Percentiles rank a stretch among this genome's conserved stretches.
Evolutionary conservation across 2,797 vertebrate species (phyloP).

Genomic region (Antrozous pallidus): DNA sequence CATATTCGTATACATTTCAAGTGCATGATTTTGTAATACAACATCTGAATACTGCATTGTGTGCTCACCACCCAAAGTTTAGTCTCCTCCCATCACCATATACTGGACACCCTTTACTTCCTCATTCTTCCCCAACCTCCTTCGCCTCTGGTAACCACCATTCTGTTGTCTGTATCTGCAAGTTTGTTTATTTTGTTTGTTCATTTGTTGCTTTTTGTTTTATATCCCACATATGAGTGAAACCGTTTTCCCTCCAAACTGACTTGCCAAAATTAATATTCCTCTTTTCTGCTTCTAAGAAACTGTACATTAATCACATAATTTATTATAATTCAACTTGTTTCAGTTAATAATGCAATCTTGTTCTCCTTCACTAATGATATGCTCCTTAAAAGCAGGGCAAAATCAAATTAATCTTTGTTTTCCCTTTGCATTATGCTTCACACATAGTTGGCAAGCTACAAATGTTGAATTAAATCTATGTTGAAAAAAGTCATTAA

Average conservation of each 20-base stretch:
- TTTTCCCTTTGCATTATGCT: neutral
- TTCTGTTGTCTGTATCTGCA: neutral
- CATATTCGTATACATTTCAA: neutral
- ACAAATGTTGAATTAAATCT: slow-evolving; percentile 27
- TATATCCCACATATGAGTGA: neutral
- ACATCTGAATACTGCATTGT: neutral
- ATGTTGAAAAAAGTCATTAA: slow-evolving; percentile 7
- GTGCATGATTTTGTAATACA: neutral
- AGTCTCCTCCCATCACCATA: neutral
- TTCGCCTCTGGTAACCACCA: neutral
- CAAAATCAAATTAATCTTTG: slow-evolving; percentile 1
- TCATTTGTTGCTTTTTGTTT: neutral
- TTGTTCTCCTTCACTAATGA: neutral
- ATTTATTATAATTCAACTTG: neutral
- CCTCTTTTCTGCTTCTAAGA: neutral
- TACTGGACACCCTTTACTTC: neutral
- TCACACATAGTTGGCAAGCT: neutral
- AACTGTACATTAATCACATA: neutral
- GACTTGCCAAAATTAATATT: neutral
- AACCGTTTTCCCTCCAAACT: neutral
- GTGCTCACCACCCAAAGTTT: neutral
- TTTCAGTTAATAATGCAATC: neutral
- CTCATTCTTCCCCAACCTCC: too few relatives aligned
- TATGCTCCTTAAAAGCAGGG: neutral
- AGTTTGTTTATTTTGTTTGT: neutral